These are phyloP conservation scores for Hipparchia semele DNA, from an alignment of 2,888 invertebrate species.

Conservation along the genomic window DNA sequence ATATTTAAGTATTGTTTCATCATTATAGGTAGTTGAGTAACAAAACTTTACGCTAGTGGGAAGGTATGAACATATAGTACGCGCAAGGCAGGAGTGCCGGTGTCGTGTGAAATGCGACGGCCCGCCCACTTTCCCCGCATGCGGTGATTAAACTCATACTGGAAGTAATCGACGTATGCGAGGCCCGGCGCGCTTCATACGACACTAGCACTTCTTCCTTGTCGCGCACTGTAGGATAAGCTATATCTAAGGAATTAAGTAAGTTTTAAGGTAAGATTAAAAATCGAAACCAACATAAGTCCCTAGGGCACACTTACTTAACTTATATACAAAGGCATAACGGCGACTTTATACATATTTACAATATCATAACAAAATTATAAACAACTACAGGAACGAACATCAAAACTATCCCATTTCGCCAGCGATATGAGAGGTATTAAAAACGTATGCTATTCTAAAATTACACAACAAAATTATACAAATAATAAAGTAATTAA, in stretches of 20 bases:
- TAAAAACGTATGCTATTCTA: conserved; percentile 3
- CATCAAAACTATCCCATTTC: conserved; percentile 16
- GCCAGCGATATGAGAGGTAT: conserved; percentile 12
- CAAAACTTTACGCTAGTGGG: too few relatives aligned
- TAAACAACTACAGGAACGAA: background rate
- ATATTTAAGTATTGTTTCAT: conserved; percentile 4
- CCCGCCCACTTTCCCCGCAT: too few relatives aligned
- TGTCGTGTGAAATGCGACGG: too few relatives aligned
- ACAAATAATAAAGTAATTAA: background rate
- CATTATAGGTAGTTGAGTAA: background rate
- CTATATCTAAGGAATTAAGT: too few relatives aligned
- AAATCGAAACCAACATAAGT: conserved; percentile 8
- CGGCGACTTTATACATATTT: conserved; percentile 31
- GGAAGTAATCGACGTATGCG: too few relatives aligned
- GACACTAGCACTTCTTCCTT: too few relatives aligned
- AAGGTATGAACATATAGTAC: too few relatives aligned
- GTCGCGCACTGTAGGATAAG: too few relatives aligned
- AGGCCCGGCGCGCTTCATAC: too few relatives aligned
- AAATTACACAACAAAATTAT: conserved; percentile 1
- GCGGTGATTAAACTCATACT: too few relatives aligned
- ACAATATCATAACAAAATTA: conserved; percentile 25
- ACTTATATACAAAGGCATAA: conserved; percentile 24
- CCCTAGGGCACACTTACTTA: conserved; percentile 15
- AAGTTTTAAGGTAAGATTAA: background rate
- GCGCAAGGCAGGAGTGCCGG: too few relatives aligned